Conservation (phyloP, 2,113 vertebrate genomes). For the Actenoides lindsayi region DNA sequence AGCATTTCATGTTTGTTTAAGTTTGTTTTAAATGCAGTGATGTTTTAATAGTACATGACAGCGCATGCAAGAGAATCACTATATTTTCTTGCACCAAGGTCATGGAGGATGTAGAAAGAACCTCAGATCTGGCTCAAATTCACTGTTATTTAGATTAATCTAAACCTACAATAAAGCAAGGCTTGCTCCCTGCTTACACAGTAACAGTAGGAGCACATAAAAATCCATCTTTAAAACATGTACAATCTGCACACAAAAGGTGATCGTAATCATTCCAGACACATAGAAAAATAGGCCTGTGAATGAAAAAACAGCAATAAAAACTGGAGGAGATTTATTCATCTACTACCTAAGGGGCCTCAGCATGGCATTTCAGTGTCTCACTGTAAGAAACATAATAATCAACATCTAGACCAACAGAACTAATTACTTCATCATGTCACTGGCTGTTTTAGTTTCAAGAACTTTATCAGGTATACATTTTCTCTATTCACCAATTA, state of each 20-base stretch:
- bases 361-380: not conserved
- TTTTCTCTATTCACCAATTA: not conserved
- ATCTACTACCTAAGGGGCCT: not conserved
- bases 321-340: not conserved
- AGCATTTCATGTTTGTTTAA: not conserved
- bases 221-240: not conserved
- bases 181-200: not conserved
- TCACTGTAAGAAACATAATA: not conserved
- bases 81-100: not conserved
- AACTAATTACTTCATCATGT: not conserved
- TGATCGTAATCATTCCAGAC: not conserved
- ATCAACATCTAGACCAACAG: not conserved
- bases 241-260: not conserved
- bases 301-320: not conserved
- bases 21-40: not conserved
- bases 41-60: not conserved
- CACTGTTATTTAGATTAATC: not conserved
- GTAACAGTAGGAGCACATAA: not conserved
- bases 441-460: not conserved
- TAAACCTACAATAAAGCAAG: not conserved
- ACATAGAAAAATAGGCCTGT: not conserved
- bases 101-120: not conserved
- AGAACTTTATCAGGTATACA: not conserved
- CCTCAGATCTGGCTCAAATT: not conserved
- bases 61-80: not conserved